Evolutionary conservation across 2,797 vertebrate genomes (phyloP).

Genomic region (Vireo griseus): DNA sequence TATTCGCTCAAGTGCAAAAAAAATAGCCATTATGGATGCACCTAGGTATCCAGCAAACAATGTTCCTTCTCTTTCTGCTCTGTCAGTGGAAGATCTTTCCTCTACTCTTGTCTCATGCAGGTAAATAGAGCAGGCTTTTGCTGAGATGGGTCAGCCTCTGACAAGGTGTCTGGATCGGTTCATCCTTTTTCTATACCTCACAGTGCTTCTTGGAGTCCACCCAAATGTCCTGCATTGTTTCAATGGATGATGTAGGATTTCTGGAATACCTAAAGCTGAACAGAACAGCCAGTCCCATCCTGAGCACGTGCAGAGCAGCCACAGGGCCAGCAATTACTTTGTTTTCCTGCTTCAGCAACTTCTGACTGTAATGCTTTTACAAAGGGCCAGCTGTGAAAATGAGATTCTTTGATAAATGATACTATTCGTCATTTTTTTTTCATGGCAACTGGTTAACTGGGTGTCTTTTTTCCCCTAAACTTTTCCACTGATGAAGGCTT

Average conservation of each 20-base stretch:
- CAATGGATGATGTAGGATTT: not conserved
- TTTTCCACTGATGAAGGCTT: slow-evolving; percentile 4
- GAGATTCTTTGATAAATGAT: not conserved
- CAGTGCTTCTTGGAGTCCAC: not conserved
- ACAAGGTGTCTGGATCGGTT: not conserved
- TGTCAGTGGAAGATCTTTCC: not conserved
- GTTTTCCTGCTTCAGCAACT: not conserved
- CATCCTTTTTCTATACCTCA: not conserved
- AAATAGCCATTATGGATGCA: not conserved
- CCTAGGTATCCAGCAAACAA: accelerated
- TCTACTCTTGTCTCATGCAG: not conserved
- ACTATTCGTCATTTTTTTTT: not conserved
- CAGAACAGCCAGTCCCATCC: not conserved
- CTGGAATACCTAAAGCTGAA: not conserved
- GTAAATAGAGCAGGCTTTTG: not conserved
- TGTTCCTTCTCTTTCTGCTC: not conserved
- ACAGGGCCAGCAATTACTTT: not conserved
- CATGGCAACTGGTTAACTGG: not conserved
- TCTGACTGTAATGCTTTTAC: not conserved
- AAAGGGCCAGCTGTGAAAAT: slow-evolving; percentile 12
- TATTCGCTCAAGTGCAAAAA: not conserved
- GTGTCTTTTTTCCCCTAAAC: not conserved
- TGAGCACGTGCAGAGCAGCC: not conserved
- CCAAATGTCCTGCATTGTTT: not conserved
- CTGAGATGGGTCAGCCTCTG: not conserved